These are phyloP conservation scores for Plutomurus gul DNA, from an alignment of 1,140 invertebrate genomes.

Conservation along the genomic window DNA sequence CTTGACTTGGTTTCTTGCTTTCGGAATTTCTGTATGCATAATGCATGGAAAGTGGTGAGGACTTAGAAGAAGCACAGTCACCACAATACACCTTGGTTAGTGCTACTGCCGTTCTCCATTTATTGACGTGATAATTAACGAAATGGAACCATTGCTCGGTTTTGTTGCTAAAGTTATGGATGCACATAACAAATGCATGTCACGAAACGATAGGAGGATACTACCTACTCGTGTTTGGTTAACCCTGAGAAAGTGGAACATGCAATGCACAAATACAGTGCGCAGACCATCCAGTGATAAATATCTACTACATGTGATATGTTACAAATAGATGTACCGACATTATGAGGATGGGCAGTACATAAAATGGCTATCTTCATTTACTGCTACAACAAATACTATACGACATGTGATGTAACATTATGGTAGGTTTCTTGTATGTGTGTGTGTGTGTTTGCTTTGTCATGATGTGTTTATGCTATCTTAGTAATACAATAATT, in stretches of 20 bases:
- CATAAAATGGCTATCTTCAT: no score
- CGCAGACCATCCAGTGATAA: no score
- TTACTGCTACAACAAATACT: no score
- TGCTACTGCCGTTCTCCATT: neutral
- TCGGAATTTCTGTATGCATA: neutral
- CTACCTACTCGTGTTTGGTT: neutral
- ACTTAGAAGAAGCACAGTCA: no score
- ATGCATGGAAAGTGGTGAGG: neutral
- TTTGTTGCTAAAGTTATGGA: neutral
- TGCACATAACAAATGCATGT: neutral
- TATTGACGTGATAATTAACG: slow-evolving; percentile 34
- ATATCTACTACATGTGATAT: no score
- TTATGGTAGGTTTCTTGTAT: neutral
- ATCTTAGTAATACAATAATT: slow-evolving; percentile 23
- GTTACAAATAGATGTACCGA: neutral
- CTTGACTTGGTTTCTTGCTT: neutral
- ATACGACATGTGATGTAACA: no score
- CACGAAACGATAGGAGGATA: neutral
- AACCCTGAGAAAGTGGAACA: neutral
- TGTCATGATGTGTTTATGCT: no score
- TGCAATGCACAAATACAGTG: neutral
- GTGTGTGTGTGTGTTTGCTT: neutral
- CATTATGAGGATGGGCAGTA: no score
- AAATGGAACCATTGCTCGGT: slow-evolving; percentile 5
- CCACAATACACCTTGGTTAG: neutral